Evolutionary conservation across 2,113 vertebrate genomes (phyloP).

Genomic region (Nicator chloris): DNA sequence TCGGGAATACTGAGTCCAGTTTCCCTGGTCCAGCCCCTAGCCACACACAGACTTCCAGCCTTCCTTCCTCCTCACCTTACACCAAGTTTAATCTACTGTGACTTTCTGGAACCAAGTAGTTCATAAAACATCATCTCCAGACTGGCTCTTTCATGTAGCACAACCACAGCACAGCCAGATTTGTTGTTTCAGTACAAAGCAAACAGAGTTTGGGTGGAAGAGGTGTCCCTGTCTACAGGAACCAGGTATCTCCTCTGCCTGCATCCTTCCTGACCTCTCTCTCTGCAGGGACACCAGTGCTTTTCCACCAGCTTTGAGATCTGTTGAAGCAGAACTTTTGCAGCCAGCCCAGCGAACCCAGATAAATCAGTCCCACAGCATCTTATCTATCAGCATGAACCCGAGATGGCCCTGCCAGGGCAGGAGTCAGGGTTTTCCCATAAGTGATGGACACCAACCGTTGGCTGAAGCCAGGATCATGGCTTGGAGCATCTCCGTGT

Average conservation of each 20-base stretch:
- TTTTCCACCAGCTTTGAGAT: background rate
- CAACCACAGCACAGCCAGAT: background rate
- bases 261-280: background rate
- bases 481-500: constrained; percentile 95
- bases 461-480: constrained; percentile 95
- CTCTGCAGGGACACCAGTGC: background rate
- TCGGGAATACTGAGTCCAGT: background rate
- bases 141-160: background rate
- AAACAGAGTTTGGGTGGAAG: background rate
- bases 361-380: background rate
- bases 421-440: background rate
- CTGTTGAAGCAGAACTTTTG: background rate
- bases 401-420: accelerated
- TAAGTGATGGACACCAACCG: constrained; percentile 70
- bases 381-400: background rate
- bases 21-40: background rate
- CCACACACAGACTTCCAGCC: background rate
- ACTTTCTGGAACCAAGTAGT: background rate
- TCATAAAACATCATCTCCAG: background rate
- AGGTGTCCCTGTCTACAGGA: background rate
- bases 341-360: background rate
- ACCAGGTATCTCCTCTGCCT: background rate
- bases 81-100: background rate
- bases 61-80: background rate
- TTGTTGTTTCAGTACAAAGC: accelerated